Evolutionary conservation across 2,888 invertebrate species (phyloP), one percentile per base, ranked within the genome.

Genomic region (Stenchaetothrips biformis): DNA sequence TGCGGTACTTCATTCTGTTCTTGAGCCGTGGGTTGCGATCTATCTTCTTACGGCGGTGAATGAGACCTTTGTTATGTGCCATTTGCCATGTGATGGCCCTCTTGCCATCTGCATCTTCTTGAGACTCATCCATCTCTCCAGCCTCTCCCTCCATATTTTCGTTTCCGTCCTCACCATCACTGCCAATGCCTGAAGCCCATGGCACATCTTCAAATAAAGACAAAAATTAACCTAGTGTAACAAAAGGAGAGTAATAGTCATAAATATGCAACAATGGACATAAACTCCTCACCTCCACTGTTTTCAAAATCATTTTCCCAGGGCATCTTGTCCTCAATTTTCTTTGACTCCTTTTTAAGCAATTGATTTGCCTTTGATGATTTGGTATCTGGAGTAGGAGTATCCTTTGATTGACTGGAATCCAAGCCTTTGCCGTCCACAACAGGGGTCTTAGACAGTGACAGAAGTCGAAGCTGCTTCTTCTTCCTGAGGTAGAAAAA

Each of bases 1-100:
- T 97, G 82, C 94, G 91, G 87, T 92, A 99, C 87, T 98, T 98
- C 83, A 93, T 92, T 84, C 95, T 93, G 86, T 98, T 95, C 87
- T 97, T 98, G 7, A 99, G 97, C 85, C 99, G 91, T 0, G 98
- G 98, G 90, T 99, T 98, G 82, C 96, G 91, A 84, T 93, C 91
- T 85, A 96, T 96, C 87, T 97, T 98, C 88, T 95, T 97, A 83
- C 97, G 92, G 83, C 93, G 91, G 0, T 97, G 96, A 62, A 94
- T 96, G 25, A 98, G 89, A 21, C 98, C 98, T 87, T 96, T 98
- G 86, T 99, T 99, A 87, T 98, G 98, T 27, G 94, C 93, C 86
- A 98, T 98, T 90, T 97, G 92, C 86, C 96, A 96, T 2, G 95
- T 97, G 83, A 98, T 97, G 80, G 92, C 91, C 84, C 98, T 90